Evolutionary conservation across 2,797 vertebrate species (phyloP), one percentile per base, ranked within the genome.

Genomic region (Cyclopterus lumpus): DNA sequence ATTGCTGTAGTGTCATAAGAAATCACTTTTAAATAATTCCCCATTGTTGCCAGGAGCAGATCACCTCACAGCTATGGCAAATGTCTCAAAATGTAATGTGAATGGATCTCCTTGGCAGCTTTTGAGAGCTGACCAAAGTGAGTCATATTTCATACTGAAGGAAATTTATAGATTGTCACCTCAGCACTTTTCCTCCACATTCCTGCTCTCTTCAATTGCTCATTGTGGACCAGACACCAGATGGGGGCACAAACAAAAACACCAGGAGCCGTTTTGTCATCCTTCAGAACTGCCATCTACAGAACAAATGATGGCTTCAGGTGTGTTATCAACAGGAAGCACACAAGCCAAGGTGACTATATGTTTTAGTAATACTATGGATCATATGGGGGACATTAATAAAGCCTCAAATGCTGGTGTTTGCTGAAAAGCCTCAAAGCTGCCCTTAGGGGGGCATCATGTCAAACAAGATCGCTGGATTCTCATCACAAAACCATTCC

Each of bases 151-250:
- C 86, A 90, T 73, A 71, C 55, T 73, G 79, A 81, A 77, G 59
- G 71, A 84, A 85, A 91, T 91, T 88, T 86, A 90, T 91, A 80
- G 77, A 87, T 82, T 88, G 82, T 86, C 82, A 83, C 73, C 68
- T 86, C 83, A 84, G 71, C 77, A 67, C 71, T 85, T 88, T 86
- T 86, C 68, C 46, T 68, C 42, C 59, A 5, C 32, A 15, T 88
- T 77, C 73, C 28, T 22, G 85, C 92, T 94, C 94, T 93, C 95
- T 92, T 92, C 94, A 93, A 95, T 96, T 93, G 89, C 92, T 95
- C 94, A 95, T 95, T 67, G 83, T 92, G 91, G 91, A 90, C 92
- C 94, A 93, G 93, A 92, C 94, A 95, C 93, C 97, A 97, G 95
- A 96, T 96, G 96, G 94, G 95, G 91, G 84, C 91, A 93, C 94